Evolutionary conservation across 2,113 vertebrate genomes (phyloP).

Genomic region (Merops nubicus): DNA sequence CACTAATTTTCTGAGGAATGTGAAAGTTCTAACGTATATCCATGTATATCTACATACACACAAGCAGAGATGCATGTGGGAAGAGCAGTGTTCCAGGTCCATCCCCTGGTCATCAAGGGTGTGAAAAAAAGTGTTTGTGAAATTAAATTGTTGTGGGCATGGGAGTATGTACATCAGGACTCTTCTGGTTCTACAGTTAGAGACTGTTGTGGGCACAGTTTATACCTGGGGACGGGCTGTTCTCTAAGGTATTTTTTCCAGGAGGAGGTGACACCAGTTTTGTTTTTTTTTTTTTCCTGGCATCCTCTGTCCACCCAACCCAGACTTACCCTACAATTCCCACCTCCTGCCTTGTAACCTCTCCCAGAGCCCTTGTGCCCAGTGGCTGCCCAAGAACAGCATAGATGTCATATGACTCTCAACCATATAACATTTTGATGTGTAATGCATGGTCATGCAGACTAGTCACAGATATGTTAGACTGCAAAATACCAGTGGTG

Average conservation of each 20-base stretch:
- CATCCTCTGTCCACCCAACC: background rate
- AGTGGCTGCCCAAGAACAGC: fast-evolving
- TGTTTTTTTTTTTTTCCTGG: background rate
- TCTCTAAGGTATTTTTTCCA: background rate
- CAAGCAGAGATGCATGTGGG: background rate
- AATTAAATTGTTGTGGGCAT: background rate
- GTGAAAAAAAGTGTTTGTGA: background rate
- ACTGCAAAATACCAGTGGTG: background rate
- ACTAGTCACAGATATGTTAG: background rate
- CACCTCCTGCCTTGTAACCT: background rate
- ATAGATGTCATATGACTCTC: background rate
- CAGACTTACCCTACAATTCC: background rate
- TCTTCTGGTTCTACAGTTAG: background rate
- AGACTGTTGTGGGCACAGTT: background rate
- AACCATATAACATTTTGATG: background rate
- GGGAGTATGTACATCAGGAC: background rate
- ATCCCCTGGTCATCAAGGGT: fast-evolving
- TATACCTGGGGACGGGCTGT: background rate
- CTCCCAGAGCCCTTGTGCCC: background rate
- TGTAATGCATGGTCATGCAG: background rate
- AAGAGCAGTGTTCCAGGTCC: background rate
- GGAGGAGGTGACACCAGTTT: fast-evolving
- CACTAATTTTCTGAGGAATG: background rate
- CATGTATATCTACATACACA: background rate
- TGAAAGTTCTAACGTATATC: background rate